phyloP scores from a whole-genome alignment of 1,140 invertebrate species.

The Phymastichus coffea region DNA sequence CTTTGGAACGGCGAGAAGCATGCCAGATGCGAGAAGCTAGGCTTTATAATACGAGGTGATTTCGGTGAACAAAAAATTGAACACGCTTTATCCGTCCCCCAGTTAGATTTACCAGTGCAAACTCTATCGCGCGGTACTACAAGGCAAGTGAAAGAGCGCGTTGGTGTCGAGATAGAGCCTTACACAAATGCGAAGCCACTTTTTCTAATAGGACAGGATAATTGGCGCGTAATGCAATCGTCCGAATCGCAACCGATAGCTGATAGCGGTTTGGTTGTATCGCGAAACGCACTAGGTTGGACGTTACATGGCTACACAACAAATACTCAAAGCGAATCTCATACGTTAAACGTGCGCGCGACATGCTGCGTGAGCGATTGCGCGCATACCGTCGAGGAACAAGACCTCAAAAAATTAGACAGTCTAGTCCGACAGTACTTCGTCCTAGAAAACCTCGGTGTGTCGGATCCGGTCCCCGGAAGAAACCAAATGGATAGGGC shows the following conservation, averaged over 20 bases:
- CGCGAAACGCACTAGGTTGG: neutral
- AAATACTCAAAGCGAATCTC: no score
- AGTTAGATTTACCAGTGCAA: neutral
- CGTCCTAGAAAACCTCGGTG: no score
- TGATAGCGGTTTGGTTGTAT: neutral
- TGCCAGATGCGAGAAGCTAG: neutral
- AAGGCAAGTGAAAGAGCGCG: neutral
- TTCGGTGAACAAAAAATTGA: neutral
- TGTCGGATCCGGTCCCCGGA: no score
- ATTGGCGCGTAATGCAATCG: neutral
- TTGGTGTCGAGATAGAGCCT: neutral
- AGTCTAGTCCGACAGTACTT: no score
- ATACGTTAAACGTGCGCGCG: no score
- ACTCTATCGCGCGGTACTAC: neutral
- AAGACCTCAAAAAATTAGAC: no score
- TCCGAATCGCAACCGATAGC: neutral
- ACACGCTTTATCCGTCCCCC: neutral
- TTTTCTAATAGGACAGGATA: neutral
- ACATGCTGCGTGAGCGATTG: no score
- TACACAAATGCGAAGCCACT: neutral
- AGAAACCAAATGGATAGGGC: no score
- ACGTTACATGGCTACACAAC: neutral
- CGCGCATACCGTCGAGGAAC: no score
- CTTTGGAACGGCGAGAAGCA: neutral
- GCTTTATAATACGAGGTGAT: neutral